Evolutionary conservation across 2,797 vertebrate species (phyloP).

Genomic region (Bradypodion pumilum): DNA sequence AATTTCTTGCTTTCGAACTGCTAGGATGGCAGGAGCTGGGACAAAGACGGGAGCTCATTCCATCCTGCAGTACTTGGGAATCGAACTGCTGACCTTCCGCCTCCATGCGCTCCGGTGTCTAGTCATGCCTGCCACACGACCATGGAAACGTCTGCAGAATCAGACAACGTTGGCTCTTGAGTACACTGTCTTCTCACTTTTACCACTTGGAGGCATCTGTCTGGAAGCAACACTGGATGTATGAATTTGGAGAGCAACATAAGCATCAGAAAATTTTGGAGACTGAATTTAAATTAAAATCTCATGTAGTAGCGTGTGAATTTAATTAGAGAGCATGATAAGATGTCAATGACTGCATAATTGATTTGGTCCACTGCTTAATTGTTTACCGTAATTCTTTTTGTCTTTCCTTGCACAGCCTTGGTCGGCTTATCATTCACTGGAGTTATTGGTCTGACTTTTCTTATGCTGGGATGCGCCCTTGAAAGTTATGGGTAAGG

Average conservation of each 20-base stretch:
- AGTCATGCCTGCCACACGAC: no score
- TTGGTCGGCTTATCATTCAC: conserved; percentile 93
- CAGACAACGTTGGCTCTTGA: no score
- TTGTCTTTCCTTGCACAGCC: conserved; percentile 76
- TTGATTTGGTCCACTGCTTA: not conserved
- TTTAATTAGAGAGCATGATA: not conserved
- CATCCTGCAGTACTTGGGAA: no score
- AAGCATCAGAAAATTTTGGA: not conserved
- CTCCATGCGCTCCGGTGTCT: no score
- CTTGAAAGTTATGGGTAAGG: conserved; percentile 89
- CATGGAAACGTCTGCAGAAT: no score
- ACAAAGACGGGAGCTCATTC: no score
- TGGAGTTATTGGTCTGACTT: conserved; percentile 92
- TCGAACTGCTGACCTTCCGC: no score
- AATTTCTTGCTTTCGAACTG: no score
- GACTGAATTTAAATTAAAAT: not conserved
- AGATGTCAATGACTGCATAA: not conserved
- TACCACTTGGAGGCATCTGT: not conserved
- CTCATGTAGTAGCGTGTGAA: not conserved
- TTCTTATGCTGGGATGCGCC: conserved; percentile 93
- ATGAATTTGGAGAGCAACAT: not conserved
- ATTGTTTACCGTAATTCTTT: conserved; percentile 33
- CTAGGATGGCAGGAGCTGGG: no score
- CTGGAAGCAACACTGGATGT: not conserved
- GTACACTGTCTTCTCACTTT: no score